Percentiles rank a stretch among this genome's conserved stretches.
Conservation (phyloP, 2,113 vertebrate species). For the Rafetus swinhoei region DNA sequence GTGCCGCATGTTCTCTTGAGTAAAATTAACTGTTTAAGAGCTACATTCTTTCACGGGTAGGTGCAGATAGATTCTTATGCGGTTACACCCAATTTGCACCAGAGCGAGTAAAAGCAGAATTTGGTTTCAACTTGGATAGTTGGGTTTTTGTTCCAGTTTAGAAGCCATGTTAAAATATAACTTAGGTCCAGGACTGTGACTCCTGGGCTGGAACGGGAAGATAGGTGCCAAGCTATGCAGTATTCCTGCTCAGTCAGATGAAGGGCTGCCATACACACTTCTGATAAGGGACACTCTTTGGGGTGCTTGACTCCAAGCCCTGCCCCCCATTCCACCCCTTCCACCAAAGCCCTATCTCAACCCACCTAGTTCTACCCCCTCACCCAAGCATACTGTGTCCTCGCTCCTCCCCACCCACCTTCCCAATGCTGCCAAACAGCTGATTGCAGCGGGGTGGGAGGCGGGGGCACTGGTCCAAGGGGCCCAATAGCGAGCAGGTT, state of each 20-base stretch:
- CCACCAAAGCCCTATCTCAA: too few species aligned
- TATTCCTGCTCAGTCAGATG: not conserved
- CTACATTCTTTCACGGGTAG: accelerated
- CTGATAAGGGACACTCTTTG: not conserved
- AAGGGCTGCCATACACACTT: not conserved
- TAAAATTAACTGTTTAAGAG: not conserved
- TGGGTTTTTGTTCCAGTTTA: not conserved
- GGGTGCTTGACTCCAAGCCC: too few species aligned
- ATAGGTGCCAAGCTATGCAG: not conserved
- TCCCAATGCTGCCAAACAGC: too few species aligned
- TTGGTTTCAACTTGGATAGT: not conserved
- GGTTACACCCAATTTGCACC: not conserved
- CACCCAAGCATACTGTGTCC: too few species aligned
- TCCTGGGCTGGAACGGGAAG: not conserved
- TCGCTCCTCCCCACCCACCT: too few species aligned
- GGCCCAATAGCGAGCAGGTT: too few species aligned
- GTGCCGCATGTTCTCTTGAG: not conserved
- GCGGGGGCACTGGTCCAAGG: too few species aligned
- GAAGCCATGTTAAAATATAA: not conserved
- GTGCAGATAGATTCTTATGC: not conserved
- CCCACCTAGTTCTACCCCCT: too few species aligned
- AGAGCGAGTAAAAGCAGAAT: not conserved
- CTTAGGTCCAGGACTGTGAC: not conserved
- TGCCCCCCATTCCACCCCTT: too few species aligned
- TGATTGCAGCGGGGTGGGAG: too few species aligned